These are phyloP conservation scores for Clarias pachynema DNA, from an alignment of 2,797 vertebrate genomes.

Conservation along the genomic window DNA sequence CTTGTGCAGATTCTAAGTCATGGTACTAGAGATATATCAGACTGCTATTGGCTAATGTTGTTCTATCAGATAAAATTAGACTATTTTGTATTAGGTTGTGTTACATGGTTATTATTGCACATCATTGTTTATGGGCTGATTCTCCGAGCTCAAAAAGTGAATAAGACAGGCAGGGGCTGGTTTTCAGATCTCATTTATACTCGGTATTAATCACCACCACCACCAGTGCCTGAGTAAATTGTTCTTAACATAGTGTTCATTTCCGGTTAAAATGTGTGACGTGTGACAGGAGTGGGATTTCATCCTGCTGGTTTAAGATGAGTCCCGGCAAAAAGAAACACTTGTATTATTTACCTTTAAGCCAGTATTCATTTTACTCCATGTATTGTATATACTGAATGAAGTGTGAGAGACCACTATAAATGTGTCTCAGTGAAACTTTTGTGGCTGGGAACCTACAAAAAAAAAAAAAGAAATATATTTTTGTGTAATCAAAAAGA, in stretches of 20 bases:
- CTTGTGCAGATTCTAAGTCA: background rate
- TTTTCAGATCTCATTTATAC: background rate
- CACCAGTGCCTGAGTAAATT: background rate
- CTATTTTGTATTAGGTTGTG: background rate
- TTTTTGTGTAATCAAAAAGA: constrained; percentile 40
- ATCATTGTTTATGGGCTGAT: background rate
- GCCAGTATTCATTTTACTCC: constrained; percentile 44
- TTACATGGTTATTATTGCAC: background rate
- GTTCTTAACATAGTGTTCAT: constrained; percentile 68
- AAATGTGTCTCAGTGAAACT: constrained; percentile 31
- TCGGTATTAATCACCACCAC: background rate
- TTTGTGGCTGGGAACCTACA: constrained; percentile 26
- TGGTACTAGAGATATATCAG: background rate
- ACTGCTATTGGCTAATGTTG: background rate
- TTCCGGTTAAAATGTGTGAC: constrained; percentile 36
- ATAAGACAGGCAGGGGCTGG: background rate
- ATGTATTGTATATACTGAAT: constrained; percentile 26
- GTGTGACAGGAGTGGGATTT: constrained; percentile 64
- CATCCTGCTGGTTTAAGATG: constrained; percentile 74
- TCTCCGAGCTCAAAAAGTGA: background rate
- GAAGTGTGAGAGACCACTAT: constrained; percentile 36
- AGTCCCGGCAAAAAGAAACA: constrained; percentile 51
- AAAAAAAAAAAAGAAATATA: background rate
- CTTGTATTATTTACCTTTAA: constrained; percentile 63
- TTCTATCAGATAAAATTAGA: background rate